Base-by-base conservation (phyloP, 1,140 invertebrate genomes). In the Atopsyche davidsoni region DNA sequence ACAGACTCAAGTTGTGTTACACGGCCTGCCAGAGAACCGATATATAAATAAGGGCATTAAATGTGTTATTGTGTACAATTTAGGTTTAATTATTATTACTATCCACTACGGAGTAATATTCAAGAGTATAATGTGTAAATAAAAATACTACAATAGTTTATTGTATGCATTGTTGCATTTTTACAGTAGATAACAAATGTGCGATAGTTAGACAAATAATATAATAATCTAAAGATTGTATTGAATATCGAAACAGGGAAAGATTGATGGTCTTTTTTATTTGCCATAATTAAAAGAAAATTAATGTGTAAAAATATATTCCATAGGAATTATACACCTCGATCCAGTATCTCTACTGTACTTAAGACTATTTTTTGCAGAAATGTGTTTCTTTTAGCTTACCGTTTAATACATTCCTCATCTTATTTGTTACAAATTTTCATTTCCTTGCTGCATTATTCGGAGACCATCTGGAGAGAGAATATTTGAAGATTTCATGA, bases 191-290 rank as follows among this genome's bases (percentile, higher is more conserved):
- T 52, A 45, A 45, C 21, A 48, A 55, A 55, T 46, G 43, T 50
- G 47, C 53, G 47, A 50, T 42, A 55, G 46, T 42, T 55, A 55
- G 53, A 55, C 35, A 51, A 48, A 48, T 46, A 46, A 46, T 46
- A 28, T 48, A 40, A 32, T 46, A 47, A 44, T 47, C 24, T 46
- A 16, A 34, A 28, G 44, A 41, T 42, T 43, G 42, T 46, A 36
- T 44, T 46, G 24, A 34, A 41, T 40, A 21, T 47, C 10, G 23
- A 19, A 43, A 22, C 23, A 22, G 28, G 39, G 14, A n/a, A 2
- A 21, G 28, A 51, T 28, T 18, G 44, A 31, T 50, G 47, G 47
- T 50, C 47, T 43, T 50, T 9, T 50, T 21, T 10, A 16, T 9
- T 42, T n/a, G n/a, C n/a, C n/a, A n/a, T n/a, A 28, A 28, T 6